Evolutionary conservation across 2,797 vertebrate genomes (phyloP), one percentile per base, ranked within the genome.

Genomic region (Hybognathus amarus): DNA sequence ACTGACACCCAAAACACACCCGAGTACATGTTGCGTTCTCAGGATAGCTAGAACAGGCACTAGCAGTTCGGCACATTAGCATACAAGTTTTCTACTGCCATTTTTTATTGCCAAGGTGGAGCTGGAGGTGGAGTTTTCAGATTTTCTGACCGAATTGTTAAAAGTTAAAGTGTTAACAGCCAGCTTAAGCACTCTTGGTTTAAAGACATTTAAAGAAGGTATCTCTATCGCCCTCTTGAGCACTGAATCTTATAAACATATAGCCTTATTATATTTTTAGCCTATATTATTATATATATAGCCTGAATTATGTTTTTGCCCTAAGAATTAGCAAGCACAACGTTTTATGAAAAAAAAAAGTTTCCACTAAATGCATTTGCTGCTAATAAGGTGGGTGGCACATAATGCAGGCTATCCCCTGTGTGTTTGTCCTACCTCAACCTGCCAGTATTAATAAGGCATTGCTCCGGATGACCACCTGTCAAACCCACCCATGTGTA

Each of bases 401-500:
- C 36, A 36, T 33, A 56, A 52, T 42, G 33, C 18, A 30, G 54
- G 42, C 42, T 11, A n/a, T 22, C 64, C 27, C 52, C 12, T 27
- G 45, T 79, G 36, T 78, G 81, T 30, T 74, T 66, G 22, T 74
- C 59, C 42, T 56, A 56, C 50, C 73, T 83, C 50, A 45, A n/a
- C 33, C 47, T 12, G 79, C 45, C 61, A 61, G 64, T 27, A 63
- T 61, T 68, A 74, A 67, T 73, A 63, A 67, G 47, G 68, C 40
- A 61, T 82, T 82, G 63, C 76, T 79, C 76, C 64, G 69, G 27
- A 79, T 79, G 68, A 61, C 68, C 77, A 75, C 77, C 80, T 86
- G 69, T 83, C 76, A 66, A 74, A 73, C 47, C 27, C 45, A 64
- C 45, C 75, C 80, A 78, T 82, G 68, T 73, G 52, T 78, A 40